Conservation (phyloP, 2,888 invertebrate species). For the Plusia festucae region DNA sequence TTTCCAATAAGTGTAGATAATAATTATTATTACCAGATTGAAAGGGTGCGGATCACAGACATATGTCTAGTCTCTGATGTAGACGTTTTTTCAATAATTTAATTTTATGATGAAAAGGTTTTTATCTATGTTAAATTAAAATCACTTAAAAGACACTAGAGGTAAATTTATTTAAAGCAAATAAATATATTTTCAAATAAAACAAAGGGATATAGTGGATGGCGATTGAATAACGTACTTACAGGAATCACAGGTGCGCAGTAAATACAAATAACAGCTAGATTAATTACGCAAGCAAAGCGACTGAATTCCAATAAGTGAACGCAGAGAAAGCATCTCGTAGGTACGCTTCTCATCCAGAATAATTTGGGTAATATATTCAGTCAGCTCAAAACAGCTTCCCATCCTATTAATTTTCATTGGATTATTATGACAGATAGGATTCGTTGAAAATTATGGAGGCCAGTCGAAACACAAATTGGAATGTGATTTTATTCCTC, state of each 20-base stretch:
- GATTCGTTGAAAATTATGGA: conserved; percentile 8
- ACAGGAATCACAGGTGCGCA: neutral
- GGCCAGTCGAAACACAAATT: conserved; percentile 31
- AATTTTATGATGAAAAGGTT: no score
- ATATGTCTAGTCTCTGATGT: no score
- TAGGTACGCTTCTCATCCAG: neutral
- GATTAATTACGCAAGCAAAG: conserved; percentile 6
- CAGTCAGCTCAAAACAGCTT: conserved; percentile 4
- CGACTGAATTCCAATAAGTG: conserved; percentile 9
- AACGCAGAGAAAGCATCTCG: neutral
- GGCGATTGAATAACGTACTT: neutral
- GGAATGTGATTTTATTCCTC: conserved; percentile 29
- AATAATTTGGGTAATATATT: conserved; percentile 3
- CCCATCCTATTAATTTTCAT: conserved; percentile 12
- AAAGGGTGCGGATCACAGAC: conserved; percentile 7
- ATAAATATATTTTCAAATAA: neutral
- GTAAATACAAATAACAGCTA: conserved; percentile 5
- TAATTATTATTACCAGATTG: conserved; percentile 24
- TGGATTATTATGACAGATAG: conserved; percentile 6
- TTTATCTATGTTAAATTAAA: neutral
- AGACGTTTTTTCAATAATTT: no score
- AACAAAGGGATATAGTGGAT: neutral
- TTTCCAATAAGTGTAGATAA: conserved; percentile 25
- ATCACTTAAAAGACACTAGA: neutral
- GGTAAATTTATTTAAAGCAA: neutral